Conservation (phyloP, 2,888 invertebrate species). For the Cephus runcator region DNA sequence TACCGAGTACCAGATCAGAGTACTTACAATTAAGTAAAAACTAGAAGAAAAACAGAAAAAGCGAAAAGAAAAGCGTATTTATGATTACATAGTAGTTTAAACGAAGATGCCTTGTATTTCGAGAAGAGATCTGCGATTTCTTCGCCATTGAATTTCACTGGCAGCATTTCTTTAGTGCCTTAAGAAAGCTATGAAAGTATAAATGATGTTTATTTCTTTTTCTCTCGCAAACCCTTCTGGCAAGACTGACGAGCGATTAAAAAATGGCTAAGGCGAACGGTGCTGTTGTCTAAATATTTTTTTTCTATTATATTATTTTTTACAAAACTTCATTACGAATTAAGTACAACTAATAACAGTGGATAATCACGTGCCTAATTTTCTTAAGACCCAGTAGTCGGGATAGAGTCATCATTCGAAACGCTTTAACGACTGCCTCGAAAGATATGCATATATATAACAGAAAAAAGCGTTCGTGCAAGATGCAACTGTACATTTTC, state of each 20-base stretch:
- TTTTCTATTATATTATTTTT: neutral
- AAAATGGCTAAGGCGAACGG: neutral
- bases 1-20: neutral
- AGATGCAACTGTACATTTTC: no score
- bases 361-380: no score
- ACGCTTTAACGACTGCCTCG: no score
- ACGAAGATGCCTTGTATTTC: neutral
- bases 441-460: no score
- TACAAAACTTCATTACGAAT: no score
- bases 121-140: neutral
- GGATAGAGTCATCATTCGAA: no score
- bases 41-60: neutral
- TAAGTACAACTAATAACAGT: no score
- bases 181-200: neutral
- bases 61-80: neutral
- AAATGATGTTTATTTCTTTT: neutral
- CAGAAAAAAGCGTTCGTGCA: no score
- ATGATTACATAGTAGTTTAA: neutral
- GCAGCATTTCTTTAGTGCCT: neutral
- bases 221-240: neutral
- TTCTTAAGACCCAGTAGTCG: no score
- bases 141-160: neutral
- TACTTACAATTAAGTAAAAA: neutral
- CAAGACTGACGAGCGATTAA: neutral
- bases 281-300: neutral